Base-by-base conservation (phyloP, 2,113 vertebrate genomes). In the Phodopus roborovskii region DNA sequence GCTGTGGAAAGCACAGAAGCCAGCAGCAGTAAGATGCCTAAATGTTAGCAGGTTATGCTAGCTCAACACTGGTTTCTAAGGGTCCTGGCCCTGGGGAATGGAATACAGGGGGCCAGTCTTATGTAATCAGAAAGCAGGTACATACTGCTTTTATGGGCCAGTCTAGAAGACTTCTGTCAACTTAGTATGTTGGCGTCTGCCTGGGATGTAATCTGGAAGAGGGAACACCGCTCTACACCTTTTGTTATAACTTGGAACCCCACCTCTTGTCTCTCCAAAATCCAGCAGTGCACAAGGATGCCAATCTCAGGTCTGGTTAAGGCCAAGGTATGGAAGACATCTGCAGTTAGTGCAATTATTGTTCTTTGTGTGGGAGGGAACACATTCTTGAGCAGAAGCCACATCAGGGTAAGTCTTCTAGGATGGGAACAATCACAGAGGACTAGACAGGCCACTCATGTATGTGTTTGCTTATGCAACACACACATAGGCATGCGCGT, bases 121-220 rank as follows among this genome's bases (percentile, higher is more conserved):
- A 77, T 56, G 8, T 56, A 60, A 64, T 66, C 33, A 73, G 58
- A 88, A n/a, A 64, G 39, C 7, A 58, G 5, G 56, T 20, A 39
- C 13, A 2, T 4, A 60, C 42, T 2, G 26, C 10, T 94, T 33
- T 77, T 60, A 30, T 42, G 71, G 30, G 84, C 20, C 36, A n/a
- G 19, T 13, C 48, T 56, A 53, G 36, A 74, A 74, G 94, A 53
- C 39, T 36, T 73, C 26, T 45, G 33, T 26, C 62, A 22, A 66
- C 85, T 90, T 70, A 28, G 39, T 12, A 33, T 48, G 3, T 75
- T 64, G 39, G 4, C 24, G 62, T 92, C 70, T 58, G 3, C 60
- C n/a, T n/a, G 48, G 22, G 28, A 87, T 92, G 88, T 89, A 68
- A 75, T 85, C 84, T 60, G 88, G 42, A 92, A 79, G 71, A 95